Evolutionary conservation across 1,140 invertebrate species (phyloP), one percentile per base, ranked within the genome.

Genomic region (Habropoda laboriosa): DNA sequence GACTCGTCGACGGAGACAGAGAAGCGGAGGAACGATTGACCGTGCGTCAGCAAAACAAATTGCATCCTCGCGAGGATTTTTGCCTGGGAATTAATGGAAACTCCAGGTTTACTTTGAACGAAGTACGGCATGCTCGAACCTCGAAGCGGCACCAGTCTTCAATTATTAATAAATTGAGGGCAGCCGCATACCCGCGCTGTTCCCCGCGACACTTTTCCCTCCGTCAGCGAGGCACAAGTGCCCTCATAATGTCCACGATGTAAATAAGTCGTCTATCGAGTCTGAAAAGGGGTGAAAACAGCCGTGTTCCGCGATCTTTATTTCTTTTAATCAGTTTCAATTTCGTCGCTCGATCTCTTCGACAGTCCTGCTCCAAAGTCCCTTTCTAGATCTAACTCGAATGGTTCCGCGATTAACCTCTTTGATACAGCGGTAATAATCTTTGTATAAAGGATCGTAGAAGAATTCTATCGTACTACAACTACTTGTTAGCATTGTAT

Each of bases 101-200:
- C n/a, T 60, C 30, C 18, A 12, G 13, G 38, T 16, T 38, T 10
- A 38, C 61, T 76, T 76, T 76, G 73, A n/a, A n/a, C n/a, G n/a
- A 76, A 67, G 61, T 27, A 38, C 38, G 35, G 24, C 12, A 66
- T 16, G 58, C 32, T 72, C 70, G 67, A 55, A 70, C 27, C 57
- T 73, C 57, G 57, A 63, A 63, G 42, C 27, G 45, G 42, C 42
- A 58, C 45, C 42, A 63, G 40, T 76, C 74, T 57, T 76, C 74
- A 68, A 76, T 76, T 76, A 76, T 76, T 68, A 76, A 76, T 76
- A 76, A 76, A 76, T 68, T 47, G 74, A 68, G 74, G 74, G 49
- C 63, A 76, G 63, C 40, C 58, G 42, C 24, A 18, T 49, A 55
- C 67, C 49, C 32, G 8, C 47, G n/a, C 45, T 18, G 3, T 35